These are phyloP conservation scores for Chionoecetes opilio DNA, from an alignment of 1,140 invertebrate species.

Conservation along the genomic window DNA sequence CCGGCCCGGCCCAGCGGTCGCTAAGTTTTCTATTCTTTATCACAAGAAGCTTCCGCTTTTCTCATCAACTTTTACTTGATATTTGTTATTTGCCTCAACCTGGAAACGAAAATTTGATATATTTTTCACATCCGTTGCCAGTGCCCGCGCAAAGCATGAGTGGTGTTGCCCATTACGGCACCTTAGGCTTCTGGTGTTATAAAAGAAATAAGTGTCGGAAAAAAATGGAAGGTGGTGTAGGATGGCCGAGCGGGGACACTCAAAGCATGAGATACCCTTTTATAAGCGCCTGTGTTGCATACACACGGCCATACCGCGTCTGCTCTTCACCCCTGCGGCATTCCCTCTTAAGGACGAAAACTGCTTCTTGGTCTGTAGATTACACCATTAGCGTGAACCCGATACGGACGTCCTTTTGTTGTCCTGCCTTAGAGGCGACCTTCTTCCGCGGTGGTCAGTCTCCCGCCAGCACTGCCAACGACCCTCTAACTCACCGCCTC, in stretches of 20 bases:
- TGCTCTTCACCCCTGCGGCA: constrained; percentile 34
- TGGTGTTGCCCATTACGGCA: background rate
- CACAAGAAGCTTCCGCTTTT: constrained; percentile 51
- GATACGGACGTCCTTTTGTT: constrained; percentile 61
- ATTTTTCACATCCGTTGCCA: background rate
- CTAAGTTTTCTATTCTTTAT: constrained; percentile 70
- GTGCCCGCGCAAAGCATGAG: background rate
- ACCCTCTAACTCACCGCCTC: background rate
- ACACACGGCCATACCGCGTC: constrained; percentile 44
- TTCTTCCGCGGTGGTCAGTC: constrained; percentile 65
- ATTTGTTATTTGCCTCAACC: constrained; percentile 8
- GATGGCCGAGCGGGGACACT: constrained; percentile 57
- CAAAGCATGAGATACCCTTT: constrained; percentile 75
- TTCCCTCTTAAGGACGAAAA: constrained; percentile 41
- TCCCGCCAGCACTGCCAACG: constrained; percentile 37
- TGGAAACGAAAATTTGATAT: no score
- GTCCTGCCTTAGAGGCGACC: constrained; percentile 39
- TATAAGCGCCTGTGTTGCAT: constrained; percentile 71
- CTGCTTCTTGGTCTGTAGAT: constrained; percentile 51
- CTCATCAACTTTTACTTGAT: constrained; percentile 63
- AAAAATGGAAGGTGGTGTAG: constrained; percentile 40
- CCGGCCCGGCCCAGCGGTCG: constrained; percentile 39
- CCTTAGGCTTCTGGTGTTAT: background rate
- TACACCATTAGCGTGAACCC: constrained; percentile 48
- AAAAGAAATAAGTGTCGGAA: background rate